Percentiles rank a stretch among this genome's conserved stretches.
These are phyloP conservation scores for Ricordea florida DNA, from an alignment of 92 coral and sea anemone species.

Conservation along the genomic window DNA sequence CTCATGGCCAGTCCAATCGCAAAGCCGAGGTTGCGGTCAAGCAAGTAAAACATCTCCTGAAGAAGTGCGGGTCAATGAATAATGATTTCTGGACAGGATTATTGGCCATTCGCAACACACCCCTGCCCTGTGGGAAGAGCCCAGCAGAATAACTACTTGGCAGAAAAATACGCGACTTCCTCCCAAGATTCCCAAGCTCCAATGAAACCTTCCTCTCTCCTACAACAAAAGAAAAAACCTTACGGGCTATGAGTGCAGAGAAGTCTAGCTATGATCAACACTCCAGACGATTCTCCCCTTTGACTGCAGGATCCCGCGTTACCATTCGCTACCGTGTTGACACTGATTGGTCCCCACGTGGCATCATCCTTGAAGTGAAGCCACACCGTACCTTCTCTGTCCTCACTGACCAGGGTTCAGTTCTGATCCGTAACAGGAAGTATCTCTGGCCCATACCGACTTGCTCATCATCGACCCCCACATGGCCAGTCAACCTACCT, in stretches of 20 bases:
- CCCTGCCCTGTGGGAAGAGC: slow-evolving; percentile 9
- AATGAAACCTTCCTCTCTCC: neutral
- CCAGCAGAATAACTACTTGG: slow-evolving; percentile 21
- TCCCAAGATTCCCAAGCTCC: slow-evolving; percentile 1
- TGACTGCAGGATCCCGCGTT: slow-evolving; percentile 2
- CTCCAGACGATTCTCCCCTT: neutral
- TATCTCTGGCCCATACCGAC: neutral
- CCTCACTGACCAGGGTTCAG: neutral
- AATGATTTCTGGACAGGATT: slow-evolving; percentile 5
- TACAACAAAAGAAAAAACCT: neutral
- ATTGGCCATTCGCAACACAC: slow-evolving; percentile 11
- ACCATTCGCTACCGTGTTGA: slow-evolving; percentile 26
- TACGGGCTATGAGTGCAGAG: slow-evolving; percentile 7
- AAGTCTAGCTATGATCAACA: slow-evolving; percentile 10
- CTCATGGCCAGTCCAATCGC: neutral
- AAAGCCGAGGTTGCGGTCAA: slow-evolving; percentile 17
- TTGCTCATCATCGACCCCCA: too few species aligned
- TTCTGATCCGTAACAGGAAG: neutral
- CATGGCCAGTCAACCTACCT: too few species aligned
- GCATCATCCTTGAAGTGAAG: neutral
- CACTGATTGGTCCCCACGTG: slow-evolving; percentile 25
- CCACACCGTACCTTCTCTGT: neutral
- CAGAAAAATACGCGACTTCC: slow-evolving; percentile 15
- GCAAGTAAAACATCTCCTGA: slow-evolving; percentile 13
- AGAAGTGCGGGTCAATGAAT: slow-evolving; percentile 37